These are phyloP conservation scores for Aphelocoma californica DNA, from an alignment of 2,797 vertebrate species.

Conservation along the genomic window DNA sequence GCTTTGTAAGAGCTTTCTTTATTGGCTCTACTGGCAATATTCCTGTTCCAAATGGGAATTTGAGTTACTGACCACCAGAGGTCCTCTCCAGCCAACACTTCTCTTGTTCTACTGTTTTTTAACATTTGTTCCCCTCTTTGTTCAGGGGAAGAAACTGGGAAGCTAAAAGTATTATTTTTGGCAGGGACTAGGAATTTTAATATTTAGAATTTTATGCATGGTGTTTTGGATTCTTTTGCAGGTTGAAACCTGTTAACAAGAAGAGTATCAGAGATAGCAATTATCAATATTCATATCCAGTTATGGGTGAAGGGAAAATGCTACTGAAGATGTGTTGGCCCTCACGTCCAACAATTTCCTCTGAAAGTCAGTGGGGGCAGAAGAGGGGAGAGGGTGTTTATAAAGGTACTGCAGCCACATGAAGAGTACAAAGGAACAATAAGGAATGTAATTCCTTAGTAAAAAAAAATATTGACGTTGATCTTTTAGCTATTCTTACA, in stretches of 20 bases:
- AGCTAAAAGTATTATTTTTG: not conserved
- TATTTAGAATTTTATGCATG: not conserved
- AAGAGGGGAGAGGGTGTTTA: not conserved
- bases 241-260: not conserved
- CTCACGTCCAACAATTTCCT: not conserved
- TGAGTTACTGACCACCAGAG: constrained; percentile 37
- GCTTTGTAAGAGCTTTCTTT: not conserved
- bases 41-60: not conserved
- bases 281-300: constrained; percentile 8
- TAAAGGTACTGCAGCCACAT: not conserved
- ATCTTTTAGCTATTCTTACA: not conserved
- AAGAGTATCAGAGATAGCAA: not conserved
- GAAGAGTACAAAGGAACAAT: not conserved
- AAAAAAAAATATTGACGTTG: not conserved
- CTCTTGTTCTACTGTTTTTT: not conserved
- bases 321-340: not conserved
- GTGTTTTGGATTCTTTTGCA: not conserved
- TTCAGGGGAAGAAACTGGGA: not conserved
- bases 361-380: not conserved
- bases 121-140: not conserved
- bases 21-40: not conserved
- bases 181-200: not conserved
- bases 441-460: not conserved
- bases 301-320: not conserved
- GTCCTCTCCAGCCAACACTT: constrained; percentile 18